Conservation (phyloP, 2,113 vertebrate species). For the Ptychochromis oligacanthus region DNA sequence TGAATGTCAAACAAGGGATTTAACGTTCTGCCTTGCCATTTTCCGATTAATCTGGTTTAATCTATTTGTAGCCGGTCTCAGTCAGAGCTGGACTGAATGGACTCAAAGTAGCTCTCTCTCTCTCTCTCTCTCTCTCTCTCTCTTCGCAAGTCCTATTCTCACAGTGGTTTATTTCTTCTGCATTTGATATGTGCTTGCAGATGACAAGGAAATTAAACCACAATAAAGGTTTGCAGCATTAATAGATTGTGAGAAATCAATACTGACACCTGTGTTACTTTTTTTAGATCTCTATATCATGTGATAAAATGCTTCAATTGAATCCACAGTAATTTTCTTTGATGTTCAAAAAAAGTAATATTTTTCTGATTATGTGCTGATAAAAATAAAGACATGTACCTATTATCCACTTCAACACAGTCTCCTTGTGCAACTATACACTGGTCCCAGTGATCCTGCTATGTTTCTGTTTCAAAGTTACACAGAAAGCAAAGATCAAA, state of each 20-base stretch:
- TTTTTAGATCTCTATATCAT: not conserved
- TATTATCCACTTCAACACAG: fast-evolving
- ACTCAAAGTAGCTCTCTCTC: not conserved
- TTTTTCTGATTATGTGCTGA: not conserved
- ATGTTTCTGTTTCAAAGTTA: not conserved
- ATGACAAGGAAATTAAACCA: constrained; percentile 12
- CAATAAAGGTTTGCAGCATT: constrained; percentile 12
- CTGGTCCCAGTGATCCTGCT: not conserved
- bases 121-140: not conserved
- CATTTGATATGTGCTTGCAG: constrained; percentile 1
- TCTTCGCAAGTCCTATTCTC: not conserved
- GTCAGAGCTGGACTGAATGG: constrained; percentile 23
- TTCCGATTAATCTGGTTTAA: constrained; percentile 39
- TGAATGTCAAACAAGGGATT: constrained; percentile 31
- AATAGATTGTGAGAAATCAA: constrained; percentile 25
- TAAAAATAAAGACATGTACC: not conserved
- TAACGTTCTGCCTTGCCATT: constrained; percentile 34
- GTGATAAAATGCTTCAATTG: not conserved
- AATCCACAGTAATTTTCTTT: not conserved
- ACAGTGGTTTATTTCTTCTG: not conserved
- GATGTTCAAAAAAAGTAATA: not conserved
- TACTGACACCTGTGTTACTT: not conserved
- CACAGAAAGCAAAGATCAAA: not conserved
- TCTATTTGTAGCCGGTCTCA: constrained; percentile 41
- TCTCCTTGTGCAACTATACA: fast-evolving